These are phyloP conservation scores for Corydoras maculifer DNA, from an alignment of 2,113 vertebrate species.

Conservation along the genomic window DNA sequence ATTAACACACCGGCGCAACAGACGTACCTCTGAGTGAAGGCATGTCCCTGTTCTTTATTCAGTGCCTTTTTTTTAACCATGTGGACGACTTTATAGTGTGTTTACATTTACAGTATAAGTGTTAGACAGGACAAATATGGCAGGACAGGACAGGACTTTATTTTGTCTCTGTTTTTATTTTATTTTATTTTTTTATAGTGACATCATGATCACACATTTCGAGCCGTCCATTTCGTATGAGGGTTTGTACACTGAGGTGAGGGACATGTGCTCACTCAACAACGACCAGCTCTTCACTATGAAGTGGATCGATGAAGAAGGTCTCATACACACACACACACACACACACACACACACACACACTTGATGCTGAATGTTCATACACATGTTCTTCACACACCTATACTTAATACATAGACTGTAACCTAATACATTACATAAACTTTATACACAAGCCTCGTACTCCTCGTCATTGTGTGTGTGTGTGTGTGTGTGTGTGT, in stretches of 20 bases:
- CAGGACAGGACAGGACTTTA: too few species aligned
- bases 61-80: too few species aligned
- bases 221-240: conserved; percentile 95
- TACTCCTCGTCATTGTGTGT: neutral
- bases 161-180: neutral
- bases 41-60: too few species aligned
- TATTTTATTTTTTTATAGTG: conserved; percentile 59
- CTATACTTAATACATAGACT: neutral
- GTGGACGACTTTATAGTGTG: too few species aligned
- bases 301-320: conserved; percentile 99
- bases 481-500: neutral
- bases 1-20: too few species aligned
- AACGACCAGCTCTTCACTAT: conserved; percentile 97
- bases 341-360: neutral
- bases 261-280: conserved; percentile 97
- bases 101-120: too few species aligned
- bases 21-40: too few species aligned
- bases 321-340: conserved; percentile 53
- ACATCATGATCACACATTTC: conserved; percentile 99
- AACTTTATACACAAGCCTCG: neutral
- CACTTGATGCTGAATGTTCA: too few species aligned
- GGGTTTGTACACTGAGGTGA: conserved; percentile 84
- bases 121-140: too few species aligned
- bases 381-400: too few species aligned
- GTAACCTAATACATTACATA: too few species aligned